These are phyloP conservation scores for Eptesicus fuscus DNA, from an alignment of 2,113 vertebrate genomes.

Conservation along the genomic window DNA sequence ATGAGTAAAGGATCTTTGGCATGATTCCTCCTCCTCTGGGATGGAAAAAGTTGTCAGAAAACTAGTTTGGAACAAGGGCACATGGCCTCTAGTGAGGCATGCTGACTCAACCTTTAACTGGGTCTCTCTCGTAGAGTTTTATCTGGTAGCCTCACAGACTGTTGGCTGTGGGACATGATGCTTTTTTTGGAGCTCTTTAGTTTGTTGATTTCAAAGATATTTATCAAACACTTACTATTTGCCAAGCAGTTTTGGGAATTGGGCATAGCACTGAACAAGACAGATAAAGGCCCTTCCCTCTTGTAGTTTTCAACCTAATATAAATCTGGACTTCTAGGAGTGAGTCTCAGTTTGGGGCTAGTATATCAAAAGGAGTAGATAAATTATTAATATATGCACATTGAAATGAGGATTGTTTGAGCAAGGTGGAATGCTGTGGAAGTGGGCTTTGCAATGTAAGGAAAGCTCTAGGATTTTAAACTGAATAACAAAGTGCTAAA, in stretches of 20 bases:
- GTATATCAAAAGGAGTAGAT: not conserved
- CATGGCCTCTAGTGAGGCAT: not conserved
- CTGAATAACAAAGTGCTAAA: not conserved
- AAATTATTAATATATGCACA: not conserved
- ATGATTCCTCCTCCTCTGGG: not conserved
- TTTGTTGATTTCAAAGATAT: not conserved
- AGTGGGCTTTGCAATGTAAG: not conserved
- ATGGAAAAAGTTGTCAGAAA: slow-evolving; percentile 24
- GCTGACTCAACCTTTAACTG: slow-evolving; percentile 36
- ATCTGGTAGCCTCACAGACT: not conserved
- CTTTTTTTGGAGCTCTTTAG: not conserved
- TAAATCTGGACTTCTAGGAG: not conserved
- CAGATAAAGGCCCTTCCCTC: not conserved
- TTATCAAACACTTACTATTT: not conserved
- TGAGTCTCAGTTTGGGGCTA: not conserved
- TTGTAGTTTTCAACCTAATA: not conserved
- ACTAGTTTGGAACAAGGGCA: not conserved
- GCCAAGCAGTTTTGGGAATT: not conserved
- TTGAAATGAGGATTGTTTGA: not conserved
- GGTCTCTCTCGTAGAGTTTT: not conserved
- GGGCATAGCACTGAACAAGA: not conserved
- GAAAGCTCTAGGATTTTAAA: not conserved
- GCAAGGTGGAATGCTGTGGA: not conserved
- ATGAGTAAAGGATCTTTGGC: not conserved
- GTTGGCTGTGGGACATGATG: not conserved